Evolutionary conservation across 1,140 invertebrate species (phyloP), one percentile per base, ranked within the genome.

Genomic region (Trachymyrmex septentrionalis): DNA sequence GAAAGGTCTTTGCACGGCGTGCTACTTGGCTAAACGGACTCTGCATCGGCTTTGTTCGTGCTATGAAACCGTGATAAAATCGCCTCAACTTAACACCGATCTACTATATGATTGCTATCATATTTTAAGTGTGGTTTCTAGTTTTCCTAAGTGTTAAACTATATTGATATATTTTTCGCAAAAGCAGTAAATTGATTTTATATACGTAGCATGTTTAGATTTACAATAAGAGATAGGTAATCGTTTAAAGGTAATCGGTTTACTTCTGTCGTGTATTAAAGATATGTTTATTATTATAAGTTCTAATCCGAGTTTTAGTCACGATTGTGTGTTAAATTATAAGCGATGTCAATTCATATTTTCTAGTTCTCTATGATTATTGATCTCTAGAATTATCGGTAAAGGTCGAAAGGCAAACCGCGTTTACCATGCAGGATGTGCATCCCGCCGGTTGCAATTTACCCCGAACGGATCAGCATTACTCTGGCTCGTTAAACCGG

Each of bases 1-100:
- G 77, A 81, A 81, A 81, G 76, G 77, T 57, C 80, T 75, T 61
- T 59, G 24, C 66, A 57, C 78, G 63, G 64, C 80, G 71, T 73
- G 80, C 80, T 72, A 81, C 78, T 81, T 71, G 50, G 63, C 19
- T 73, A 73, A 84, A 84, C 69, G 69, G 55, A 63, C 69, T 72
- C 16, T 24, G 34, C 38, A 82, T 82, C 55, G 67, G 34, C 67
- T 44, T 50, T 10, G 80, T 84, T 84, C 80, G 80, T 84, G 80
- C 80, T 34, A 61, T 38, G 9, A 75, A 75, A 61, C 75, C 38
- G 55, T 69, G 80, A 84, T 84, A 75, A 84, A 75, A 84, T 84
- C 80, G 14, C 63, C 38, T 61, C 38, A 48, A 73, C 24, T 27
- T 55, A 24, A 30, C 63, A 55, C 50, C 69, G 30, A 80, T 80